phyloP scores from a whole-genome alignment of 2,888 invertebrate species.

The Hydriomena furcata region DNA sequence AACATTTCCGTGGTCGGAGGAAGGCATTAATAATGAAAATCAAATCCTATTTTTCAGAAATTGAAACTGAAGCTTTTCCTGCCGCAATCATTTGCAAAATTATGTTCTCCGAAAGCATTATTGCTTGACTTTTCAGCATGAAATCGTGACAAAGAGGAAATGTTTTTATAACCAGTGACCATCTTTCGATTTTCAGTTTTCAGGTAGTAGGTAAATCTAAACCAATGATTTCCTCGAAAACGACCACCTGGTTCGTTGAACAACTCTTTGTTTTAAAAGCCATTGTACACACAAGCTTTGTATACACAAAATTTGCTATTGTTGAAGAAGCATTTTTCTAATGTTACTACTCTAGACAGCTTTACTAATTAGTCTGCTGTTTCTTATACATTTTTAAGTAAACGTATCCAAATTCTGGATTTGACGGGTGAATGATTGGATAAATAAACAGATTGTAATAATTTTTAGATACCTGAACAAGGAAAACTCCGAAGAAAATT shows the following conservation, averaged over 20 bases:
- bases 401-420: no score
- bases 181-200: constrained; percentile 22
- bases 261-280: constrained; percentile 11
- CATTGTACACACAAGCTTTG: constrained; percentile 1
- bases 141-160: constrained; percentile 7
- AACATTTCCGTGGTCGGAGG: not conserved
- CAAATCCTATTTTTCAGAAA: not conserved
- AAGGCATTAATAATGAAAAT: not conserved
- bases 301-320: no score
- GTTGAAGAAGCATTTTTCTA: no score
- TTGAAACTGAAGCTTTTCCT: not conserved
- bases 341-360: no score
- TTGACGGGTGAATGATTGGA: no score
- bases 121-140: constrained; percentile 1
- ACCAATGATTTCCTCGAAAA: constrained; percentile 37
- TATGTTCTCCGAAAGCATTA: constrained; percentile 1
- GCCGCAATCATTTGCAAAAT: not conserved
- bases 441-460: no score
- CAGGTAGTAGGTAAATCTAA: constrained; percentile 31
- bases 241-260: constrained; percentile 17
- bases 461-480: no score
- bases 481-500: no score
- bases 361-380: no score
- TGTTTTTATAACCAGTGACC: not conserved
- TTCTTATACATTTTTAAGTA: no score